phyloP scores from a whole-genome alignment of 2,113 vertebrate species.

The Chamaetylas fuelleborni region DNA sequence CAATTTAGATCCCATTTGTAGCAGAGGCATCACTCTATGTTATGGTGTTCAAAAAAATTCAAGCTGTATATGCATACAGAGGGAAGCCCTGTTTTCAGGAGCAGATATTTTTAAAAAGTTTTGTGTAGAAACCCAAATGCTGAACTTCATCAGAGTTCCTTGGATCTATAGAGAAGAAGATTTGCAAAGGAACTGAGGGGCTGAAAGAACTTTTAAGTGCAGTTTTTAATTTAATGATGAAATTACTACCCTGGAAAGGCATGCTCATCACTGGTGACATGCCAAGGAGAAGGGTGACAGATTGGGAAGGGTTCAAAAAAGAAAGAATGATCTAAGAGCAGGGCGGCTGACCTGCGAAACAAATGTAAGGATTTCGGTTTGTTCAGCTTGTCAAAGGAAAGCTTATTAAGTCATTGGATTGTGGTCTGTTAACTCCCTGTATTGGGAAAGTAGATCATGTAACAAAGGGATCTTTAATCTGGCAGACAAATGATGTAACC shows the following conservation, averaged over 20 bases:
- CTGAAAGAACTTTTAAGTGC: not conserved
- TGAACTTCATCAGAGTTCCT: not conserved
- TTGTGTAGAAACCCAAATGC: not conserved
- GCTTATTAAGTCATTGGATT: not conserved
- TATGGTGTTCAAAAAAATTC: not conserved
- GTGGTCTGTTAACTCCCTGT: not conserved
- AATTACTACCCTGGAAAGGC: not conserved
- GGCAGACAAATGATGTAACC: not conserved
- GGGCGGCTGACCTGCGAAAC: not conserved
- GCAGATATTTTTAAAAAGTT: not conserved
- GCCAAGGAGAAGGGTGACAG: not conserved
- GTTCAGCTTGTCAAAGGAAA: not conserved
- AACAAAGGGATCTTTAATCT: slow-evolving; percentile 31
- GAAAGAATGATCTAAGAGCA: not conserved
- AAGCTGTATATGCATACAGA: not conserved
- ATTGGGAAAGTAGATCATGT: slow-evolving; percentile 3
- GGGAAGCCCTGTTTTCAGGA: not conserved
- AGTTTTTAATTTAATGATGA: not conserved
- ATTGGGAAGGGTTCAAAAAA: not conserved
- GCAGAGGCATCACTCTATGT: not conserved
- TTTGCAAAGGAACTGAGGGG: not conserved
- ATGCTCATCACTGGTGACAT: not conserved
- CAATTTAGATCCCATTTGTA: not conserved
- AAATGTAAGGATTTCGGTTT: not conserved
- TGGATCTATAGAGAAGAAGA: not conserved